Base-by-base conservation (phyloP, 2,797 vertebrate species). In the Sylvia borin region DNA sequence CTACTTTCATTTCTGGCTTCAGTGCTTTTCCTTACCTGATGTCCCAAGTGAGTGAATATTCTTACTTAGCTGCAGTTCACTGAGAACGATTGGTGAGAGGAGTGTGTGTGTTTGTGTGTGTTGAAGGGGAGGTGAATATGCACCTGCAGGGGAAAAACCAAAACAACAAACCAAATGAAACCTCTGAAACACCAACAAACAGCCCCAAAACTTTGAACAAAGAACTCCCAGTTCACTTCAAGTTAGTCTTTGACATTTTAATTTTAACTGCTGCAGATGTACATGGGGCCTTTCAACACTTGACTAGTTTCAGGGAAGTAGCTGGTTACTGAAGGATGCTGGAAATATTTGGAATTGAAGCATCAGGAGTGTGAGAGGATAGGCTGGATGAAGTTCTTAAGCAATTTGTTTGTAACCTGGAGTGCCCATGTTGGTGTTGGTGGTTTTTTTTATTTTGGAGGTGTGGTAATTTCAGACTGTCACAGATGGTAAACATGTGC, bases 351-450 rank as follows among this genome's bases (percentile, higher is more conserved):
- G 27, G 36, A 72, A 31, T 55, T 75, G 58, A 75, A 78, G 8
- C 13, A 14, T 74, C 21, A 48, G 6, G 13, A 72, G 10, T 29
- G 15, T n/a, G 25, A 75, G 27, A 40, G 29, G 34, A 32, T 75
- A 57, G 29, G 34, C 43, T 76, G 64, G 72, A 36, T 85, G 65
- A 83, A 21, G 50, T 61, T 51, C 53, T 67, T 22, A 76, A 57
- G 5, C 18, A 5, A 38, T 43, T 42, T 55, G 17, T 31, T 89
- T 72, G 25, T 79, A 75, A 55, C 36, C 32, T 48, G 19, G 16
- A 68, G 11, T 34, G 22, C 24, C 21, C 7, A 0, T 32, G 19
- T 42, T 54, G 0, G 0, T 74, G 8, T 29, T 16, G 7, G 17
- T 19, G 11, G 4, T 31, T 21, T 11, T 27, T 9, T 15, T 16